Base-by-base conservation (phyloP, 2,888 invertebrate species). In the Gibbula magus region DNA sequence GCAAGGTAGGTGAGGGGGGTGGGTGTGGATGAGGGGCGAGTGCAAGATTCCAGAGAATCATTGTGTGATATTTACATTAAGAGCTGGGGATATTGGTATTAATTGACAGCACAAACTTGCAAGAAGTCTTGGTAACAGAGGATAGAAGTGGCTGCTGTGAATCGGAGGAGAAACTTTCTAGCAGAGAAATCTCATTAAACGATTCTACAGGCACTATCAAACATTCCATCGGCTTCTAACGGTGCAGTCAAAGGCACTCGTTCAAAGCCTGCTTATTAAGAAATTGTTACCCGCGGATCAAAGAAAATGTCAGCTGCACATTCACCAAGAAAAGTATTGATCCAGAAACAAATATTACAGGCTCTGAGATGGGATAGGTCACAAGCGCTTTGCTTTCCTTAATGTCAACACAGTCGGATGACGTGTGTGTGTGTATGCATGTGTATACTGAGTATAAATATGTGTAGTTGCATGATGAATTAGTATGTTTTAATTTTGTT, bases 311-410 rank as follows among this genome's bases (percentile, higher is more conserved):
- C 61, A 61, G 61, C 29, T 29, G 22, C 61, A 25, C 61, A 29
- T 61, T 61, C 61, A 61, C 29, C 45, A 61, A 29, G 61, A 61
- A 56, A 25, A 61, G 10, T 61, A 61, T 61, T 61, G 61, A 61
- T 61, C 29, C 29, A 29, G 61, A 25, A 61, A 61, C 29, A 16
- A 29, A 61, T 16, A 29, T 61, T 61, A 35, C 53, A 35, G 16
- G 22, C 39, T 56, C 5, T 20, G 32, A 29, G 35, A 54, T 54
- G 56, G 35, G 51, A 25, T 35, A 45, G 66, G 51, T 56, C 29
- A 32, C 61, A 35, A 45, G 35, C 20, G 22, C 32, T 73, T 73
- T 73, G 73, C 18, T 66, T 32, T 53, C 53, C 29, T 18, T 32
- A 53, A 66, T 51, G 39, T 39, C 51, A 61, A 70, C 29, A 61